phyloP scores from a whole-genome alignment of 2,797 vertebrate genomes.

The Apogon talboti region DNA sequence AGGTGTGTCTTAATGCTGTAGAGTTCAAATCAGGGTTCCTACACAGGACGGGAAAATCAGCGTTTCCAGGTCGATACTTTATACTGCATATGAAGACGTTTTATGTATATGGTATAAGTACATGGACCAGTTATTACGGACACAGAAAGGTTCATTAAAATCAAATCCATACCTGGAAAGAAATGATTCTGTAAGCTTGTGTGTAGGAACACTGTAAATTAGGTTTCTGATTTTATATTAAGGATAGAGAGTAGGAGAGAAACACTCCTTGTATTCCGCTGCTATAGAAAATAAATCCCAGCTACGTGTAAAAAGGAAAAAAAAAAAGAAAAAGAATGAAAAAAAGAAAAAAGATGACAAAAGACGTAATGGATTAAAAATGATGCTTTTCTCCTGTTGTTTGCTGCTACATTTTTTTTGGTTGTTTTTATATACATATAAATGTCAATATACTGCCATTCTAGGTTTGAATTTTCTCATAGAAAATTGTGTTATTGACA shows the following conservation, averaged over 20 bases:
- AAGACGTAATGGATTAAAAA: constrained; percentile 75
- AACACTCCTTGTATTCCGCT: constrained; percentile 91
- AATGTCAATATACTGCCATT: constrained; percentile 95
- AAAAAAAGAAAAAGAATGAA: constrained; percentile 55
- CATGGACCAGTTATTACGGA: neutral
- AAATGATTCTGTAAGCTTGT: constrained; percentile 3
- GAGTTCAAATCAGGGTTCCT: constrained; percentile 75
- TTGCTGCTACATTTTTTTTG: constrained; percentile 95
- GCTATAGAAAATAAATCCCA: constrained; percentile 93
- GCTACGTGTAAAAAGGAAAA: constrained; percentile 83
- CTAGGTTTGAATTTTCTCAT: constrained; percentile 95
- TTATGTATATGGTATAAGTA: neutral
- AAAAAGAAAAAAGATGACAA: constrained; percentile 51
- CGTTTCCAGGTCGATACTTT: neutral
- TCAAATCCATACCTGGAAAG: neutral
- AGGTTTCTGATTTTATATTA: constrained; percentile 88
- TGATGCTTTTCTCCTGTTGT: constrained; percentile 91
- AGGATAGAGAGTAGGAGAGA: constrained; percentile 67
- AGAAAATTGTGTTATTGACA: constrained; percentile 95
- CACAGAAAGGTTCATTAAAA: constrained; percentile 16
- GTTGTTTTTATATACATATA: constrained; percentile 84
- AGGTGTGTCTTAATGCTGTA: constrained; percentile 75
- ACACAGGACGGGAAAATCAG: constrained; percentile 11
- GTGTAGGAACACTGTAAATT: constrained; percentile 56
- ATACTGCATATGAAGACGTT: neutral